phyloP scores from a whole-genome alignment of 1,140 invertebrate genomes.

The Ganaspis sp. region DNA sequence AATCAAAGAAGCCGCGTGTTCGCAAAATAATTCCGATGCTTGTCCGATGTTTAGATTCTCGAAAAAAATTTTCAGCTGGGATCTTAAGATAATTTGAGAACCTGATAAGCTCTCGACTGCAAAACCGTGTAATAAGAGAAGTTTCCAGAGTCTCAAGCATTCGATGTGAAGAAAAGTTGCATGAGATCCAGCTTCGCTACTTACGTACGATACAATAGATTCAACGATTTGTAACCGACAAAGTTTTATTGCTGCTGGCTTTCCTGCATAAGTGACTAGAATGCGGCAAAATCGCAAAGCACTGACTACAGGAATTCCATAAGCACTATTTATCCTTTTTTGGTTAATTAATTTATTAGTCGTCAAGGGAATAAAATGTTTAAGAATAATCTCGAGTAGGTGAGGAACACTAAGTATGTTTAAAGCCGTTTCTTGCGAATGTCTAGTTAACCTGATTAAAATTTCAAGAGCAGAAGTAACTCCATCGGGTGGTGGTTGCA shows the following conservation, averaged over 20 bases:
- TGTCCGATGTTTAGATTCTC: slow-evolving; percentile 63
- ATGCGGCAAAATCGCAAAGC: slow-evolving; percentile 68
- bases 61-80: slow-evolving; percentile 63
- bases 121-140: slow-evolving; percentile 60
- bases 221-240: slow-evolving; percentile 63
- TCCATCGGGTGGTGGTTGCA: slow-evolving; percentile 81
- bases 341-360: slow-evolving; percentile 48
- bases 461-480: slow-evolving; percentile 83
- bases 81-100: slow-evolving; percentile 56
- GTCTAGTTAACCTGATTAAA: slow-evolving; percentile 81
- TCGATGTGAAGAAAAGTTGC: slow-evolving; percentile 61
- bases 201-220: slow-evolving; percentile 64
- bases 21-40: slow-evolving; percentile 64
- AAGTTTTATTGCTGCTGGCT: slow-evolving; percentile 59
- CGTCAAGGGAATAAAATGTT: slow-evolving; percentile 79
- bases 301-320: slow-evolving; percentile 60
- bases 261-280: slow-evolving; percentile 66
- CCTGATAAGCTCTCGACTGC: slow-evolving; percentile 63
- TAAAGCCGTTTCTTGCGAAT: slow-evolving; percentile 79
- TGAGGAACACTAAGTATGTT: slow-evolving; percentile 78
- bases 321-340: slow-evolving; percentile 56
- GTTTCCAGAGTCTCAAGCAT: slow-evolving; percentile 68
- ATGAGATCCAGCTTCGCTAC: slow-evolving; percentile 58
- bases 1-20: slow-evolving; percentile 68
- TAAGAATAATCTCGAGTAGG: slow-evolving; percentile 78